Base-by-base conservation (phyloP, 2,888 invertebrate genomes). In the Ctena decussata region DNA sequence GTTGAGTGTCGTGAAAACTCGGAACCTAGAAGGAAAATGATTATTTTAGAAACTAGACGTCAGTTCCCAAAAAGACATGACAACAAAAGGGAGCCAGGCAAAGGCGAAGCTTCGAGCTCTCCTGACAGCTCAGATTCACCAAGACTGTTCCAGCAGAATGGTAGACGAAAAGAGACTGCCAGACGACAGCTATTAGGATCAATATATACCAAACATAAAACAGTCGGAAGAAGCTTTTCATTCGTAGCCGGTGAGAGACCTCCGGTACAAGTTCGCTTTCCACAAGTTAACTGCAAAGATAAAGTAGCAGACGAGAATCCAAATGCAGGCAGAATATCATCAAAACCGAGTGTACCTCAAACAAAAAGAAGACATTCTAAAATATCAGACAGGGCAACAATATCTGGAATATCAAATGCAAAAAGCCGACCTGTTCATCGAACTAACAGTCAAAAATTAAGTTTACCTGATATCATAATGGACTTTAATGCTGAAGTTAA, bases 391-490 rank as follows among this genome's bases (percentile, higher is more conserved):
- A 44, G n/a, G 11, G n/a, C 24, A 30, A 46, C 27, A 27, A 72
- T 44, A 6, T 44, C 72, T 15, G 72, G 30, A 2, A 21, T 72
- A 15, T 11, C 12, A 11, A n/a, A 72, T n/a, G 37, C n/a, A 2
- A 24, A 24, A 5, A 41, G 46, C 8, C 39, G 30, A 72, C 44
- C 46, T 8, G 46, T 72, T 27, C 72, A 72, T 72, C 72, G 82
- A 32, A 74, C 83, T 15, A 57, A 69, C n/a, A 80, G 79, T 53
- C 80, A 79, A 32, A 87, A 85, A 46, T 44, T 91, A 21, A 90
- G 80, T 79, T 74, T 91, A 49, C 91, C 90, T 0, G 91, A 89
- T 71, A 86, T 91, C 27, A 91, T 87, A 2, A 86, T 87, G 83
- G 90, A 90, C 65, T 85, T 91, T 35, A 89, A 91, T 69, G 24